Evolutionary conservation across 2,113 vertebrate species (phyloP), one percentile per base, ranked within the genome.

Genomic region (Gadus chalcogrammus): DNA sequence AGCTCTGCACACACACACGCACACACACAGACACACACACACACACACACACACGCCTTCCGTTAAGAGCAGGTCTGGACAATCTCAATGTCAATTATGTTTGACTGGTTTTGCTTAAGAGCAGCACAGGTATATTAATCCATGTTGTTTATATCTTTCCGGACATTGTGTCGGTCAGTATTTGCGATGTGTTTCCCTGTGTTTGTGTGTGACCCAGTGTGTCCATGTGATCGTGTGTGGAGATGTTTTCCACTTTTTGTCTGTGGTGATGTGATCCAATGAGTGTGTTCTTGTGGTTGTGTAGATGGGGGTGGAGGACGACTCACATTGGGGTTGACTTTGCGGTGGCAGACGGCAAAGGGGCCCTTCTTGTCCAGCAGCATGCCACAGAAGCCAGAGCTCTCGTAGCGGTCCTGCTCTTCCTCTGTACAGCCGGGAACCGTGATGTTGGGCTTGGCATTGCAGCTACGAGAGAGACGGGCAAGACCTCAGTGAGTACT

Each of bases 271-370:
- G 27, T 35, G 15, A 35, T 35, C 31, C 31, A 35, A 35, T 24
- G 58, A 13, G 63, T 65, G 63, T 42, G 63, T 48, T 7, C 11
- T 7, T 48, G 42, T 48, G 31, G 55, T 15, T 64, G 62, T 17
- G 27, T 35, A 7, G n/a, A 48, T 9, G 63, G 35, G 63, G 17
- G 35, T 22, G 28, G 15, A 2, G 24, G 24, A 24, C 24, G 17
- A 64, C 83, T 81, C 82, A 93, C 92, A 66, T 92, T 90, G 67
- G 87, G 87, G 72, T 89, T 85, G 73, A 90, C 78, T 74, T 53
- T 83, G 17, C 64, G 67, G 59, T 87, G 88, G 64, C 87, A 89
- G 16, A 69, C 71, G 61, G 87, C 85, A 1, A 88, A 90, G 3
- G 87, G 89, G 62, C 89, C 87, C 1, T 85, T 77, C 71, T 73